phyloP scores from a whole-genome alignment of 2,113 vertebrate genomes.

The Micromys minutus region DNA sequence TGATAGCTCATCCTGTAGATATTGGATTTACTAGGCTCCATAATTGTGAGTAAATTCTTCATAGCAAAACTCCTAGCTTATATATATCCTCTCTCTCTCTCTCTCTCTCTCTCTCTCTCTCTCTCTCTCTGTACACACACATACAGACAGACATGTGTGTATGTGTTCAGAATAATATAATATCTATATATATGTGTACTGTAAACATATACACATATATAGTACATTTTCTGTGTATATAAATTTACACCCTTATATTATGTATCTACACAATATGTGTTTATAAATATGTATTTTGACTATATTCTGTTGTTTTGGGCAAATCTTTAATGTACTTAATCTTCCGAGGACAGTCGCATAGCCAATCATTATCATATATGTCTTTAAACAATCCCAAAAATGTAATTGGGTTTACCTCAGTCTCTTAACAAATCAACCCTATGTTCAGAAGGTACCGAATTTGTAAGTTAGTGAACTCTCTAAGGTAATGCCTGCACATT shows the following conservation, averaged over 20 bases:
- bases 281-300: not conserved
- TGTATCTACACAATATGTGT: not conserved
- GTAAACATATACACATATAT: not conserved
- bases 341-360: not conserved
- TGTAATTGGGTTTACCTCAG: not conserved
- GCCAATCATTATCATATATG: not conserved
- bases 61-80: not conserved
- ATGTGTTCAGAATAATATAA: not conserved
- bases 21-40: not conserved
- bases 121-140: not conserved
- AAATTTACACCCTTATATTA: not conserved
- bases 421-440: constrained; percentile 19
- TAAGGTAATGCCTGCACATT: not conserved
- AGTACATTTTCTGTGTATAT: not conserved
- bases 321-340: not conserved
- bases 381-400: not conserved
- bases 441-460: constrained; percentile 7
- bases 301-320: not conserved
- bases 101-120: too few relatives aligned
- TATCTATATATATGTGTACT: not conserved
- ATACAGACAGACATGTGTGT: too few relatives aligned
- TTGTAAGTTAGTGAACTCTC: not conserved
- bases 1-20: not conserved
- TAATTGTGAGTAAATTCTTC: not conserved
- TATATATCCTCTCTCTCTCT: too few relatives aligned